Evolutionary conservation across 2,888 invertebrate species (phyloP).

Genomic region (Zele albiditarsus): DNA sequence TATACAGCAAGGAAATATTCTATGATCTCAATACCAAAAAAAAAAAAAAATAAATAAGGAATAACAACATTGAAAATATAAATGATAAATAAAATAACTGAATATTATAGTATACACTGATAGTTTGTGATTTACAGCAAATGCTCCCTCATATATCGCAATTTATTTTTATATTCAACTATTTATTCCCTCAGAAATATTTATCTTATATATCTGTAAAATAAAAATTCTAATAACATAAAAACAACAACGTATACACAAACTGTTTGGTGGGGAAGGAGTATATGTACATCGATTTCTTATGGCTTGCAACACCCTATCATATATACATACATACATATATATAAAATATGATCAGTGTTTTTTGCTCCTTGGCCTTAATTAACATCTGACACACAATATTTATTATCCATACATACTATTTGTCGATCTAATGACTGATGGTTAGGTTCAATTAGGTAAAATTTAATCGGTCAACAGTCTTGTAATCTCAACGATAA

Average conservation of each 20-base stretch:
- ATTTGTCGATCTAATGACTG: slow-evolving; percentile 52
- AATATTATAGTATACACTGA: background rate
- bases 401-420: slow-evolving; percentile 41
- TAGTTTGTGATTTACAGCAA: background rate
- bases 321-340: slow-evolving; percentile 7
- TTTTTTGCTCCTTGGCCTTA: slow-evolving; percentile 70
- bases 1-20: too few species aligned
- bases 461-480: background rate
- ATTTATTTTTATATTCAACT: slow-evolving; percentile 1
- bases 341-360: slow-evolving; percentile 46
- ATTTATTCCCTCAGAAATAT: background rate
- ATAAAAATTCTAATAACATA: slow-evolving; percentile 57
- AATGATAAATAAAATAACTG: background rate
- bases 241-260: slow-evolving; percentile 56
- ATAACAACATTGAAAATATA: background rate
- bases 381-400: slow-evolving; percentile 67
- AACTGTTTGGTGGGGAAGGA: slow-evolving; percentile 33
- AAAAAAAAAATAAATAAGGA: background rate
- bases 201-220: slow-evolving; percentile 9
- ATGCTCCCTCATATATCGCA: background rate
- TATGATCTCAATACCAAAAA: background rate
- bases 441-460: background rate
- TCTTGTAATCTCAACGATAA: background rate
- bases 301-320: slow-evolving; percentile 65
- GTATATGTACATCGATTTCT: slow-evolving; percentile 55